A percentile compares a stretch with the other conserved stretches of the same genome.
Evolutionary conservation across 2,888 invertebrate species (phyloP).

Genomic region (Aricia artaxerxes): DNA sequence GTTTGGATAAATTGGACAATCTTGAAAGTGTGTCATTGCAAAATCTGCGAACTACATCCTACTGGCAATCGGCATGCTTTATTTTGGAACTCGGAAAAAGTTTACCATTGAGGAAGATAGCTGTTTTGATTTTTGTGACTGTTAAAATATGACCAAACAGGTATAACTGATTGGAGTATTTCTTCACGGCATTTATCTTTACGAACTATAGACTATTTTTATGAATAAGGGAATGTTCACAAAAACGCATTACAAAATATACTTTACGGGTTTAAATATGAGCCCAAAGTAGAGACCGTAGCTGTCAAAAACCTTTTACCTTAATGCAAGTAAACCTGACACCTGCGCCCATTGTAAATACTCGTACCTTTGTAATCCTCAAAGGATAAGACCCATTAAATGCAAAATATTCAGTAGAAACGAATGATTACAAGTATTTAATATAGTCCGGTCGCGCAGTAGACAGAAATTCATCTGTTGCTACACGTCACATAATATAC

Average conservation of each 20-base stretch:
- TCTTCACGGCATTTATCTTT: no score
- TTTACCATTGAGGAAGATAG: background rate
- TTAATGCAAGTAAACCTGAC: conserved; percentile 16
- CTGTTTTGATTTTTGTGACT: background rate
- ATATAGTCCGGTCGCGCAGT: no score
- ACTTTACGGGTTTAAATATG: conserved; percentile 5
- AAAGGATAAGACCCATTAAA: background rate
- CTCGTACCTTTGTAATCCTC: background rate
- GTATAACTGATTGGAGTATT: no score
- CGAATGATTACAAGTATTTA: background rate
- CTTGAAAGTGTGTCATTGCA: conserved; percentile 6
- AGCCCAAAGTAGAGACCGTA: background rate
- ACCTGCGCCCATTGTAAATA: conserved; percentile 13
- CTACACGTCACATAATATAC: no score
- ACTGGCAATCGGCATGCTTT: background rate
- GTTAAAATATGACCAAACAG: background rate
- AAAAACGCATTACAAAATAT: background rate
- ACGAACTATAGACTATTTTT: background rate
- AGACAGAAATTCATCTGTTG: no score
- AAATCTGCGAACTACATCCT: background rate
- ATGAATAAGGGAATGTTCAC: background rate
- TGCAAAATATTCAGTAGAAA: background rate
- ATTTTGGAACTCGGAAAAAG: background rate
- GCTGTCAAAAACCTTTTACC: conserved; percentile 16
- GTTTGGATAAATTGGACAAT: background rate